Evolutionary conservation across 2,113 vertebrate genomes (phyloP), one percentile per base, ranked within the genome.

Genomic region (Egretta garzetta): DNA sequence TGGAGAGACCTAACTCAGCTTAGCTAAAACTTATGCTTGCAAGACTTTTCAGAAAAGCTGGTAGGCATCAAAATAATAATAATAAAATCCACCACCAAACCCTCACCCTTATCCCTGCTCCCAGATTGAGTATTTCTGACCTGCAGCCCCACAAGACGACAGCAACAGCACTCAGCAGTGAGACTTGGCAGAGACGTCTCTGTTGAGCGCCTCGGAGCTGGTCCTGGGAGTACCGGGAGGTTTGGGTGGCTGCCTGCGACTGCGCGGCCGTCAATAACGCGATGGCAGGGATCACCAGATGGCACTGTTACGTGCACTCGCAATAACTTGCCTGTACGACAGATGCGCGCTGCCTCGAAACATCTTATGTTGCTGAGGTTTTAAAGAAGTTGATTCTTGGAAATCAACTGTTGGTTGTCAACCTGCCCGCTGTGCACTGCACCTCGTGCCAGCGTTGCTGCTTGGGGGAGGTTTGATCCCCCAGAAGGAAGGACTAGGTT

Each of bases 221-320:
- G 43, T 13, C 10, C 32, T 33, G 17, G 1, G 3, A 9, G 20
- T 8, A 13, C 4, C 3, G 1, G 33, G 56, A 71, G n/a, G 12
- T 55, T 13, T 14, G 88, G n/a, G 56, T 7, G 60, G 43, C 24
- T 35, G 60, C 39, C 60, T 3, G 8, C 2, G 5, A 14, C 5
- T 49, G 81, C 26, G 6, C 1, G 4, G 55, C 66, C 1, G 4
- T 21, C 62, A 22, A 2, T 7, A 12, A 5, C 2, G 4, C 4
- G 5, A 4, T 30, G 64, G 47, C 58, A 8, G 9, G 52, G 27
- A 41, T 74, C 95, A 83, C 75, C 94, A 95, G 88, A 41, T 89
- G 96, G 95, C 91, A 81, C 86, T 87, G 80, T 95, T 89, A 66
- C 50, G 9, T 20, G 1, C 37, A 10, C 72, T 56, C 52, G 0